Evolutionary conservation across 2,113 vertebrate species (phyloP).

Genomic region (Hippocampus barbouri): DNA sequence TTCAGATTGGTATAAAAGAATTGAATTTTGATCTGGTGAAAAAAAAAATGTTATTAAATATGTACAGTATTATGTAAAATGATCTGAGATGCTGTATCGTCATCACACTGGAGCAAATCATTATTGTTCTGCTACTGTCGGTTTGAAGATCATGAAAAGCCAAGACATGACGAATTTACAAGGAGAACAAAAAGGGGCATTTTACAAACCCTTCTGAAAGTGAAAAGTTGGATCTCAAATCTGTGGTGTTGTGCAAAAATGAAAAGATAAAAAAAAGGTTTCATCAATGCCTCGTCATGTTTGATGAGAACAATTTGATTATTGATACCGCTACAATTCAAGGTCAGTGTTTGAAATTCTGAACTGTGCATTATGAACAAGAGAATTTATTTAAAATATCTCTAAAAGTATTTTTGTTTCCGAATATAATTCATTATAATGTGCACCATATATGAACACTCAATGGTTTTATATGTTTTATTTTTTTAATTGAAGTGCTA

Average conservation of each 20-base stretch:
- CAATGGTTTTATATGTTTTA: neutral
- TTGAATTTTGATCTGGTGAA: neutral
- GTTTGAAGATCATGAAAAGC: slow-evolving; percentile 1
- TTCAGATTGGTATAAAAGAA: neutral
- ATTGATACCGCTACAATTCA: neutral
- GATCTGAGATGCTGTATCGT: slow-evolving; percentile 33
- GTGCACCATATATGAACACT: slow-evolving; percentile 11
- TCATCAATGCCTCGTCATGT: neutral
- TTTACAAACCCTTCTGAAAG: neutral
- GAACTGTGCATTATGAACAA: slow-evolving; percentile 32
- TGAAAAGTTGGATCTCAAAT: neutral
- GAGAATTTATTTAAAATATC: slow-evolving; percentile 31
- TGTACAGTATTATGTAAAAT: slow-evolving; percentile 6
- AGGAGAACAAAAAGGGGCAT: neutral
- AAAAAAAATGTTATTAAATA: neutral
- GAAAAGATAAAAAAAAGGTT: neutral
- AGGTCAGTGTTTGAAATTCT: neutral
- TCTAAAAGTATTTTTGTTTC: slow-evolving; percentile 49
- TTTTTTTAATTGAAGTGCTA: neutral
- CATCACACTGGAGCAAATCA: slow-evolving; percentile 42
- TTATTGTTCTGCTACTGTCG: slow-evolving; percentile 10
- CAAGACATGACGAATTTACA: neutral
- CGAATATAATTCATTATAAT: slow-evolving; percentile 28
- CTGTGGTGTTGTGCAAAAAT: neutral
- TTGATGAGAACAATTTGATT: neutral